A percentile compares a stretch with the other conserved stretches of the same genome.
Conservation (phyloP, 1,140 invertebrate species). For the Drosophila sechellia region DNA sequence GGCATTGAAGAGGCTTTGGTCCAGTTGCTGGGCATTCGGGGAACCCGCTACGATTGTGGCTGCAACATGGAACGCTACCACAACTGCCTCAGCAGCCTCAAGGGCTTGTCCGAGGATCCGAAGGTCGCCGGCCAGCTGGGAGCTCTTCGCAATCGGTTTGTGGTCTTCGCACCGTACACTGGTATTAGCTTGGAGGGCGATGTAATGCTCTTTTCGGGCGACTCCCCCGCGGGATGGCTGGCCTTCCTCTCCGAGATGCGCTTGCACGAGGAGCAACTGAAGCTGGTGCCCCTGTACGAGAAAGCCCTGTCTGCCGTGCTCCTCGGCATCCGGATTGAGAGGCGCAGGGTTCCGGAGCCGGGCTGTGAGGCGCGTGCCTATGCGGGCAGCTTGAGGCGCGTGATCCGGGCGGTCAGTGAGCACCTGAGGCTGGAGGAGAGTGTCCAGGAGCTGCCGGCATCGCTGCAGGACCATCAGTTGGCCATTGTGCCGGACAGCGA, state of each 20-base stretch:
- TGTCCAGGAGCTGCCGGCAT: constrained; percentile 88
- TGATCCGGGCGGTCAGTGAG: constrained; percentile 93
- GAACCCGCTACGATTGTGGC: constrained; percentile 91
- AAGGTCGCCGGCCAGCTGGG: constrained; percentile 88
- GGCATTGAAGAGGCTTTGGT: constrained; percentile 86
- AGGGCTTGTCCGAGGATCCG: constrained; percentile 85
- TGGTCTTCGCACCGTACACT: constrained; percentile 94
- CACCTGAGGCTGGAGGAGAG: constrained; percentile 86
- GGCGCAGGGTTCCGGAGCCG: constrained; percentile 95
- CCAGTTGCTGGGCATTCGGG: constrained; percentile 85
- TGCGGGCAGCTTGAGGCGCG: constrained; percentile 90
- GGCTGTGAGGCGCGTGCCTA: constrained; percentile 90
- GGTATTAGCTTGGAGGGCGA: constrained; percentile 94
- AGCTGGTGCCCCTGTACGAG: constrained; percentile 91
- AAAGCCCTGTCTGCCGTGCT: constrained; percentile 92
- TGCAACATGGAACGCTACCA: constrained; percentile 94
- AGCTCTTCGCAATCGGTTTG: constrained; percentile 88
- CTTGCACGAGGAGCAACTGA: constrained; percentile 89
- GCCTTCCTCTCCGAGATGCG: constrained; percentile 93
- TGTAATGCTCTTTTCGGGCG: constrained; percentile 93
- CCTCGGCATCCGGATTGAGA: constrained; percentile 91
- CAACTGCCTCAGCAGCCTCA: constrained; percentile 89
- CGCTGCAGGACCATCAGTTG: constrained; percentile 90
- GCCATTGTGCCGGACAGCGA: constrained; percentile 95
- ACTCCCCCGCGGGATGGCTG: constrained; percentile 94